These are phyloP conservation scores for Mallotus villosus DNA, from an alignment of 2,797 vertebrate genomes.

Conservation along the genomic window DNA sequence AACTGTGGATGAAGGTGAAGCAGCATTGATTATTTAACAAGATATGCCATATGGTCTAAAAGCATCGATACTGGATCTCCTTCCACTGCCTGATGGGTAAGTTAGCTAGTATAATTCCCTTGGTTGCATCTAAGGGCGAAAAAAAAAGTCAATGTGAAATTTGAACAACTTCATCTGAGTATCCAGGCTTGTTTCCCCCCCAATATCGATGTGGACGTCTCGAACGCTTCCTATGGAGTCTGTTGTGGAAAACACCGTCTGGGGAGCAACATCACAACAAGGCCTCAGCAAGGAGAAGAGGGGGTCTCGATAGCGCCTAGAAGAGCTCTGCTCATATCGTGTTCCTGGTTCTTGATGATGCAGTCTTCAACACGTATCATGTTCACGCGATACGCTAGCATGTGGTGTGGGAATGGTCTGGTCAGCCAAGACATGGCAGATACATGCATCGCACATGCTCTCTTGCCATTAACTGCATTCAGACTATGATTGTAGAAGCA, in stretches of 20 bases:
- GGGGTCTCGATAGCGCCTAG: conserved; percentile 27
- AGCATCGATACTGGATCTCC: conserved; percentile 66
- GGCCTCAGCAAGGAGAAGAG: conserved; percentile 44
- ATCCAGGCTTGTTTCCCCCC: conserved; percentile 24
- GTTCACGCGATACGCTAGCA: conserved; percentile 47
- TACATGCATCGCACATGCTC: no score
- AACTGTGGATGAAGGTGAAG: conserved; percentile 63
- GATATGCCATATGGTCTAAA: conserved; percentile 60
- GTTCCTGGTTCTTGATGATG: conserved; percentile 70
- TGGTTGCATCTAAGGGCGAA: conserved; percentile 28
- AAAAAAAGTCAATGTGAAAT: conserved; percentile 69
- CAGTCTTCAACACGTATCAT: conserved; percentile 68
- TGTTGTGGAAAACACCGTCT: conserved; percentile 62
- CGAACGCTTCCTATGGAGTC: conserved; percentile 41
- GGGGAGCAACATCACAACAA: conserved; percentile 51
- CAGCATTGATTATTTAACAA: conserved; percentile 62
- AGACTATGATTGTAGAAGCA: no score
- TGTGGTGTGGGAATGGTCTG: background rate
- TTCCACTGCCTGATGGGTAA: conserved; percentile 31
- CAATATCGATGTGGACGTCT: conserved; percentile 50
- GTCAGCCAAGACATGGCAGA: background rate
- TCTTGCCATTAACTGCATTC: no score
- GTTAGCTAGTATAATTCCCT: conserved; percentile 52
- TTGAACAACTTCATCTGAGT: conserved; percentile 64
- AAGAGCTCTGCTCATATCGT: conserved; percentile 68